Evolutionary conservation across 2,888 invertebrate genomes (phyloP), one percentile per base, ranked within the genome.

Genomic region (Dinocampus coccinellae): DNA sequence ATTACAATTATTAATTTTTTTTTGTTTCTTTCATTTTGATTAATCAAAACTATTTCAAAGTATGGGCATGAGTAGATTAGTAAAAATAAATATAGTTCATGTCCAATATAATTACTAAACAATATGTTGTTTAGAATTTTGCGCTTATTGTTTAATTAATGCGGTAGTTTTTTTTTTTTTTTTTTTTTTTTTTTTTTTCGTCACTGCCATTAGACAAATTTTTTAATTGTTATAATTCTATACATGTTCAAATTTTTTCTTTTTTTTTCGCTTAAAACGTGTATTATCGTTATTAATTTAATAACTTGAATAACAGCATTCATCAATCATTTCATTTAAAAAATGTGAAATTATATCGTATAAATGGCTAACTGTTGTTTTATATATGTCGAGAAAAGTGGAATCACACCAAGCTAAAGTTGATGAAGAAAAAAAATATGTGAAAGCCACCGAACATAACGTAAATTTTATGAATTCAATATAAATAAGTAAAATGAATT

Each of bases 161-260:
- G 72, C 69, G 65, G 72, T 77, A 74, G 74, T n/a, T n/a, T n/a
- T n/a, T n/a, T n/a, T n/a, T n/a, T n/a, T n/a, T n/a, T n/a, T n/a
- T n/a, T n/a, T n/a, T 74, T 73, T n/a, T n/a, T n/a, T n/a, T 70
- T 67, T 66, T 58, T 65, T 74, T 77, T 77, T 72, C 72, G 73
- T 80, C 83, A 84, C 84, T 84, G 84, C 83, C 83, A 83, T 75
- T 81, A 78, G 76, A 78, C 67, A 72, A 77, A 77, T 77, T 77
- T 57, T 66, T 77, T 72, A 75, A 68, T 77, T 77, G 77, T 77
- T 76, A 72, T 73, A 62, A 70, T 74, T 71, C 26, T 36, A 55
- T 29, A 62, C 10, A 62, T 29, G 64, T 77, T 76, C 70, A 69
- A n/a, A n/a, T n/a, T 75, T 77, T 33, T 20, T 47, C 6, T 16